phyloP scores from a whole-genome alignment of 2,113 vertebrate species.

The Bubo scandiacus region DNA sequence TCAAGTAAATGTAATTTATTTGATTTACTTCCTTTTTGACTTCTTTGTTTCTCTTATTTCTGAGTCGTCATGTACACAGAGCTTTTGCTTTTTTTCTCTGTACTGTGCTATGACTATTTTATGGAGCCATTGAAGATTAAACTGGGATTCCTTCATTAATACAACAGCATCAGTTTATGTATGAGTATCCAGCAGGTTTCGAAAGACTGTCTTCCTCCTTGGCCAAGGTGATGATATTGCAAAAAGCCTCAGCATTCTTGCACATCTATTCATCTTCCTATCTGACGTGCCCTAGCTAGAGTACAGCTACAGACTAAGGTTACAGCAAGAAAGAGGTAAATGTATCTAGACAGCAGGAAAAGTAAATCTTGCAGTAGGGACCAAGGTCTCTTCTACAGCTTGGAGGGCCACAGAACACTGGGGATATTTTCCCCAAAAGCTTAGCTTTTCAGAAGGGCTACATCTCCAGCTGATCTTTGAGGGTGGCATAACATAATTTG shows the following conservation, averaged over 20 bases:
- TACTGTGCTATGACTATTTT: background rate
- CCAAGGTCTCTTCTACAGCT: background rate
- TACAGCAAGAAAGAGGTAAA: background rate
- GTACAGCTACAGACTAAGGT: background rate
- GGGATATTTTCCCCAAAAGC: background rate
- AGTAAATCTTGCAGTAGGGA: background rate
- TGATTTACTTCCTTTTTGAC: background rate
- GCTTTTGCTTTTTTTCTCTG: background rate
- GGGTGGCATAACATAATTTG: background rate
- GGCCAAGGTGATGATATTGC: background rate
- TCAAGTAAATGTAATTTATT: background rate
- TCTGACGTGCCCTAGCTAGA: fast-evolving
- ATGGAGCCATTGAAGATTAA: background rate
- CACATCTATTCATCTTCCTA: background rate
- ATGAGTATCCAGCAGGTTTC: background rate
- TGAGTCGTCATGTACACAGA: background rate
- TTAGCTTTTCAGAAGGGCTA: background rate
- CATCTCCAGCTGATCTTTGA: background rate
- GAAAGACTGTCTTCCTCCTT: background rate
- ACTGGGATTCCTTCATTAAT: background rate
- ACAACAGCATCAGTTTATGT: background rate
- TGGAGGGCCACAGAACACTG: background rate
- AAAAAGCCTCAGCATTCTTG: background rate
- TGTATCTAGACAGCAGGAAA: background rate
- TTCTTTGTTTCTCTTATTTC: background rate